Conservation (phyloP, 2,797 vertebrate species). For the Gouania willdenowi region DNA sequence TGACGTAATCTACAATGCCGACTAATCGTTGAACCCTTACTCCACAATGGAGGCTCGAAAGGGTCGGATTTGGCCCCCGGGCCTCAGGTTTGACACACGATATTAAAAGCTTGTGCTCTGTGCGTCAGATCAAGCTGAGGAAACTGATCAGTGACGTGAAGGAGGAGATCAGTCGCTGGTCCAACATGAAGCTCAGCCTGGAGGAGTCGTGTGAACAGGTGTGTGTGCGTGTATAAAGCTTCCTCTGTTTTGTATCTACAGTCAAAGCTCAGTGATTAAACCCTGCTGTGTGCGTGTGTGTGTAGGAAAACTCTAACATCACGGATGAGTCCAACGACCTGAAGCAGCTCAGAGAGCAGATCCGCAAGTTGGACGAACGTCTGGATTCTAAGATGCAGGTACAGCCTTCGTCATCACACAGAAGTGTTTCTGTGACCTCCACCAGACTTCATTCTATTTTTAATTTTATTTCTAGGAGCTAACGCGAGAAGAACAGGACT, state of each 20-base stretch:
- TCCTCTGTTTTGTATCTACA: too few relatives aligned
- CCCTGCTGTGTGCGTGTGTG: not conserved
- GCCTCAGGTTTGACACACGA: too few relatives aligned
- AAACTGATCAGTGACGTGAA: constrained; percentile 84
- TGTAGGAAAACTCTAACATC: constrained; percentile 70
- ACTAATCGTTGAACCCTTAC: too few relatives aligned
- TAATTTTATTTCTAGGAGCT: constrained; percentile 57
- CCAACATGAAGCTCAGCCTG: constrained; percentile 80
- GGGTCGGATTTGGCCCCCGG: too few relatives aligned
- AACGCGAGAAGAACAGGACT: constrained; percentile 68
- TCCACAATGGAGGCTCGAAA: too few relatives aligned
- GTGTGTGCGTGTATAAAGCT: not conserved
- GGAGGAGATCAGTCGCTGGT: constrained; percentile 80
- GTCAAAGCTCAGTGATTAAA: too few relatives aligned
- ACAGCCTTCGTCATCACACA: too few relatives aligned
- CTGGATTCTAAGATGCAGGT: constrained; percentile 72
- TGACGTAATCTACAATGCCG: too few relatives aligned
- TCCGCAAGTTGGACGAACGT: constrained; percentile 71
- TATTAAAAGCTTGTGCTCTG: not conserved
- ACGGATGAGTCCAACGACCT: constrained; percentile 73
- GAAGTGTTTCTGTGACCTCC: too few relatives aligned
- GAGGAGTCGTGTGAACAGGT: constrained; percentile 90
- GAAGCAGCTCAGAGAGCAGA: constrained; percentile 74
- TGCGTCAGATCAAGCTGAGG: constrained; percentile 79
- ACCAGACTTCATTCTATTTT: not conserved